Base-by-base conservation (phyloP, 2,888 invertebrate species). In the Euplexia lucipara region DNA sequence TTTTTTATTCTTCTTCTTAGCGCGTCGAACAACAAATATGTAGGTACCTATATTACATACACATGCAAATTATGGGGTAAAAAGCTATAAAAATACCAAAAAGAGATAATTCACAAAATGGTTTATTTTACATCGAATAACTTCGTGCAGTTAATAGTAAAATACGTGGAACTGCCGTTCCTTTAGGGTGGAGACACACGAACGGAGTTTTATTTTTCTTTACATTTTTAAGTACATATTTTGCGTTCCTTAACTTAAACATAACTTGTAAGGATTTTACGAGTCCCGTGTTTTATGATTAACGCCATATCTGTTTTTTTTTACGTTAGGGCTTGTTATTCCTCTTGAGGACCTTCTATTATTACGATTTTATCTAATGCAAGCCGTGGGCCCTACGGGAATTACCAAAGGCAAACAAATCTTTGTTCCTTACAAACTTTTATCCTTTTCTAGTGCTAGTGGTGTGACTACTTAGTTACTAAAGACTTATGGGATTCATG, bases 81-180 rank as follows among this genome's bases (percentile, higher is more conserved):
- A 52, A 34, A 52, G 34, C 20, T 34, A 35, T 22, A 48, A 56
- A 61, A 42, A 26, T 18, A 70, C 34, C 34, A 34, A 47, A 39
- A 53, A 70, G 35, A 48, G 71, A 61, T 61, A 35, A 66, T 35
- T 71, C 26, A 12, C 5, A 18, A 22, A 66, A 71, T 35, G 34
- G 47, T 34, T 42, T 71, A 65, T 62, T 70, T 49, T 53, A 63
- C 58, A 75, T 41, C 16, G 53, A 66, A 71, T 52, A 64, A 75
- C 37, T 79, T 67, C 34, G 48, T 53, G 53, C 60, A 54, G 59
- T 68, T 53, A 47, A 63, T 63, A 39, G 62, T 71, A 61, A 71
- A 71, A 65, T 65, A 65, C 71, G 39, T 65, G 65, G 61, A 64
- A 68, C 56, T 48, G 49, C 62, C 59, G 42, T 54, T 68, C 57